Percentiles rank a stretch among this genome's conserved stretches.
Evolutionary conservation across 2,113 vertebrate species (phyloP).

Genomic region (Melanocharis versteri): DNA sequence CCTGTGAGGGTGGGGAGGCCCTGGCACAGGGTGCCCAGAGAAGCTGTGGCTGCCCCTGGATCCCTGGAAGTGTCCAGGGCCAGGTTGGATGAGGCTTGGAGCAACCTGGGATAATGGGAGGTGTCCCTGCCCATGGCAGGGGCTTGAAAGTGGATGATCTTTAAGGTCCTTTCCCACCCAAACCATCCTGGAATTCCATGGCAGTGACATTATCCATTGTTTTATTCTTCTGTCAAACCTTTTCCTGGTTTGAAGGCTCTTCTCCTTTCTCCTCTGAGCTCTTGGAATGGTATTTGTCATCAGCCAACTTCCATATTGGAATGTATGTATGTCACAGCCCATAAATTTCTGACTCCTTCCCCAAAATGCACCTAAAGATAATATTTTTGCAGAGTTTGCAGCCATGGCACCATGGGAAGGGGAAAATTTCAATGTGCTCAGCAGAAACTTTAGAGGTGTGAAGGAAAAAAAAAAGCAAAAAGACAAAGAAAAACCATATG

Average conservation of each 20-base stretch:
- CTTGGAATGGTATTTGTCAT: not conserved
- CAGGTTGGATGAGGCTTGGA: rapidly evolving
- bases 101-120: rapidly evolving
- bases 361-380: not conserved
- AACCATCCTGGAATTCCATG: not conserved
- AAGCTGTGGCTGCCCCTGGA: not conserved
- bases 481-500: not conserved
- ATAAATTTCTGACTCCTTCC: not conserved
- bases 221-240: not conserved
- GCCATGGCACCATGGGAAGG: rapidly evolving
- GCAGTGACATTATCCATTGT: not conserved
- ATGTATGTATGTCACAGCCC: not conserved
- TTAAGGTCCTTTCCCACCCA: not conserved
- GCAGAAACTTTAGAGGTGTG: not conserved
- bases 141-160: not conserved
- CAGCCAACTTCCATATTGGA: not conserved
- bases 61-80: not conserved
- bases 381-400: not conserved
- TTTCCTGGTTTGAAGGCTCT: not conserved
- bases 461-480: not conserved
- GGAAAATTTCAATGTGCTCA: not conserved
- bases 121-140: not conserved
- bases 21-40: rapidly evolving
- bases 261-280: not conserved
- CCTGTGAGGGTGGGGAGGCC: rapidly evolving